phyloP scores from a whole-genome alignment of 1,140 invertebrate genomes.

The Anthonomus grandis region DNA sequence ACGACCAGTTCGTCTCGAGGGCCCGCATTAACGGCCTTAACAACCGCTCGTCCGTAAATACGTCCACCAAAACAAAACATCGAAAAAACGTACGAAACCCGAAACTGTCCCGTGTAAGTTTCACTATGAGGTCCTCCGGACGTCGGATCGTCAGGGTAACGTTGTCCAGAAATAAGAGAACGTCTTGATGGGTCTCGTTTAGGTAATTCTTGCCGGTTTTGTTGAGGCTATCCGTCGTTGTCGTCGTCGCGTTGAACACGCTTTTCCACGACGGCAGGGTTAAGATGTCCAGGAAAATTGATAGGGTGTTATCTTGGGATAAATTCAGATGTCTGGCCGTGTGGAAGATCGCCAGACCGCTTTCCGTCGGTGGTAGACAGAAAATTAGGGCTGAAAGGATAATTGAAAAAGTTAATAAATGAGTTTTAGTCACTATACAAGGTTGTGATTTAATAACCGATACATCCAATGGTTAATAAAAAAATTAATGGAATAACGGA shows the following conservation, averaged over 20 bases:
- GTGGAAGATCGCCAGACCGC: conserved; percentile 36
- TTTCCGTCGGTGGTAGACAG: conserved; percentile 38
- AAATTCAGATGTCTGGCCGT: conserved; percentile 35
- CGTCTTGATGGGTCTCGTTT: conserved; percentile 25
- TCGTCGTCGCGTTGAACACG: not conserved
- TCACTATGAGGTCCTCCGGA: conserved; percentile 28
- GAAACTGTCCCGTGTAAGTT: conserved; percentile 19
- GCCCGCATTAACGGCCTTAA: conserved; percentile 35
- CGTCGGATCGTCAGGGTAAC: conserved; percentile 12
- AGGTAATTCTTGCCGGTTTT: not conserved
- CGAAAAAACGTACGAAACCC: not conserved
- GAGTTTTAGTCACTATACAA: too few species aligned
- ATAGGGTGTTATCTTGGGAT: conserved; percentile 37
- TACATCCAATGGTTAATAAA: too few species aligned
- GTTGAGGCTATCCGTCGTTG: too few species aligned
- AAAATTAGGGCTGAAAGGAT: conserved; percentile 43
- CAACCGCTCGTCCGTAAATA: conserved; percentile 32
- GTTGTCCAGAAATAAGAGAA: conserved; percentile 34
- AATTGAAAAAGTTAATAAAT: too few species aligned
- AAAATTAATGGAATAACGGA: too few species aligned
- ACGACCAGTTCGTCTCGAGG: conserved; percentile 28
- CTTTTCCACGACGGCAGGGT: conserved; percentile 40
- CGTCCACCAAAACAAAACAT: conserved; percentile 32
- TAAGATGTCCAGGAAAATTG: conserved; percentile 42
- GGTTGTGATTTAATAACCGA: too few species aligned